Percentiles rank a stretch among this genome's conserved stretches.
Conservation (phyloP, 1,140 invertebrate genomes). For the Bombus balteatus region DNA sequence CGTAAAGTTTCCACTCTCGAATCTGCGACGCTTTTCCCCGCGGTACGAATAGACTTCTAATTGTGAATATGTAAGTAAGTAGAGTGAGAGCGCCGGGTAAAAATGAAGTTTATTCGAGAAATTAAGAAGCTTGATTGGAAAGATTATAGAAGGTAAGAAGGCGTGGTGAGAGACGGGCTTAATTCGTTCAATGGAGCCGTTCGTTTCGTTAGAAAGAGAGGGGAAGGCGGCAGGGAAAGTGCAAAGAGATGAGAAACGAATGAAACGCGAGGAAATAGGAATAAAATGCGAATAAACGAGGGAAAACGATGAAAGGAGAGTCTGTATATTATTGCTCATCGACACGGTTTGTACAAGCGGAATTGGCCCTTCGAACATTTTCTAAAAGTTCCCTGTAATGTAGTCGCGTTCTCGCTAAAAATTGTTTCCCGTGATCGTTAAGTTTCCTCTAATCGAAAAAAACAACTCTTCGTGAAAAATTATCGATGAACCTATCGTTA, state of each 20-base stretch:
- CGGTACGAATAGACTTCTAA: slow-evolving; percentile 41
- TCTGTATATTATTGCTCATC: not conserved
- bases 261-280: not conserved
- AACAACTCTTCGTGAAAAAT: not conserved
- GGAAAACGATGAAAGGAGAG: not conserved
- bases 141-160: slow-evolving; percentile 29
- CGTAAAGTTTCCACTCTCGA: slow-evolving; percentile 4
- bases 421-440: slow-evolving; percentile 11
- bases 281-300: not conserved
- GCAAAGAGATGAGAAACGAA: not conserved
- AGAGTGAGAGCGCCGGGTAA: not conserved
- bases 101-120: slow-evolving; percentile 29
- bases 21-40: not conserved
- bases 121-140: slow-evolving; percentile 28
- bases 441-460: not conserved
- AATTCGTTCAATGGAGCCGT: slow-evolving; percentile 26
- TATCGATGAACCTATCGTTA: not conserved
- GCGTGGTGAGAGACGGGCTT: not conserved
- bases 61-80: slow-evolving; percentile 65
- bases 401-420: slow-evolving; percentile 1
- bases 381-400: slow-evolving; percentile 27
- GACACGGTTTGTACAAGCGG: not conserved
- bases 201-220: not conserved
- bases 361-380: slow-evolving; percentile 37
- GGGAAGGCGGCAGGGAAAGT: too few relatives aligned